Evolutionary conservation across 2,113 vertebrate genomes (phyloP).

Genomic region (Mirounga angustirostris): DNA sequence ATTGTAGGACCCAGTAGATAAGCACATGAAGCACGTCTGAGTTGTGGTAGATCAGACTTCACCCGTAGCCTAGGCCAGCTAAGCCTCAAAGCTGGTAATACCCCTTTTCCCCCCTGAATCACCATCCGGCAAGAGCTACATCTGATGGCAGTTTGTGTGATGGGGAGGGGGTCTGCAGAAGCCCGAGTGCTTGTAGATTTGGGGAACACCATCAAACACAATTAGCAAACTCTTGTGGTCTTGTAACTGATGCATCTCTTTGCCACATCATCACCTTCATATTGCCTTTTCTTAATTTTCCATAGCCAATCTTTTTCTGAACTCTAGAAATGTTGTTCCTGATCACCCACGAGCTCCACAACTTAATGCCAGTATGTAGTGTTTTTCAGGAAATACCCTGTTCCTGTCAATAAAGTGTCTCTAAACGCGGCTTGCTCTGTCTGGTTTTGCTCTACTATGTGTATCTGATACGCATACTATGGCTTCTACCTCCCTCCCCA

Average conservation of each 20-base stretch:
- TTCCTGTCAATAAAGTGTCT: slow-evolving; percentile 73
- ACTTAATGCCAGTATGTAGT: neutral
- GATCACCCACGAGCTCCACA: neutral
- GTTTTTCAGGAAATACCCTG: slow-evolving; percentile 41
- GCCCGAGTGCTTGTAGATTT: neutral
- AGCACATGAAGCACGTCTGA: neutral
- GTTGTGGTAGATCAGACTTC: neutral
- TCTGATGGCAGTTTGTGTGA: neutral
- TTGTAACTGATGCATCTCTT: neutral
- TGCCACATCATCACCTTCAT: neutral
- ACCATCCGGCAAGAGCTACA: neutral
- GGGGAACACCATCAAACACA: neutral
- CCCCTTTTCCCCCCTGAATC: neutral
- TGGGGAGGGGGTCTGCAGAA: neutral
- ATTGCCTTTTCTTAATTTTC: slow-evolving; percentile 36
- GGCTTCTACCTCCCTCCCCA: neutral
- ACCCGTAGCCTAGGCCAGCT: neutral
- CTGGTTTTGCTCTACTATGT: neutral
- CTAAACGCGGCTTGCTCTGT: neutral
- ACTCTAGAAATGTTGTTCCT: neutral
- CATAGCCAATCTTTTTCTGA: slow-evolving; percentile 36
- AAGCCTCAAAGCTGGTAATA: neutral
- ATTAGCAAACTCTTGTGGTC: neutral
- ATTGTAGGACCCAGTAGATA: neutral
- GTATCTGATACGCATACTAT: neutral